Evolutionary conservation across 2,113 vertebrate genomes (phyloP).

Genomic region (Xiphophorus couchianus): DNA sequence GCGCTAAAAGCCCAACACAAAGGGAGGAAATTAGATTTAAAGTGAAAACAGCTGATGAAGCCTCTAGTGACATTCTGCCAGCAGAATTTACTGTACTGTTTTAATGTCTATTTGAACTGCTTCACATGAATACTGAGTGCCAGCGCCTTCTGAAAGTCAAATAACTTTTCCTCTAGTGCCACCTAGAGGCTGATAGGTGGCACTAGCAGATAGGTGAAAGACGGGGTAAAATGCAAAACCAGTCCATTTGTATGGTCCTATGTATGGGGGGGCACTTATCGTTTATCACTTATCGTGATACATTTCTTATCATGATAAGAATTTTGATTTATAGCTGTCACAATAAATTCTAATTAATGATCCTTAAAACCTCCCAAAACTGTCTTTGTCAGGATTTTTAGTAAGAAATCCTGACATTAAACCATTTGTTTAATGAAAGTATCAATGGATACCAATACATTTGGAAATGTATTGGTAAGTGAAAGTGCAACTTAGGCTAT

Average conservation of each 20-base stretch:
- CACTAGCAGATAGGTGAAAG: not conserved
- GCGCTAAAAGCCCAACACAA: not conserved
- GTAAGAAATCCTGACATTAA: no score
- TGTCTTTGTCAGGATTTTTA: no score
- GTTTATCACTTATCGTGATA: no score
- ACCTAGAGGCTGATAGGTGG: not conserved
- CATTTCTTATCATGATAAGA: no score
- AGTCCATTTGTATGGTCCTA: not conserved
- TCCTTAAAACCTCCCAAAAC: no score
- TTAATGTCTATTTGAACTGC: not conserved
- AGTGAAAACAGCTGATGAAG: not conserved
- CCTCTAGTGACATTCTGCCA: not conserved
- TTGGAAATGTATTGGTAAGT: no score
- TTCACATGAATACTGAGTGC: not conserved
- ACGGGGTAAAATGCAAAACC: not conserved
- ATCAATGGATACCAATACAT: no score
- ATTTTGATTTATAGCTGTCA: no score
- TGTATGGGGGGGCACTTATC: not conserved
- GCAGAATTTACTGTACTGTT: no score
- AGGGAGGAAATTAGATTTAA: not conserved
- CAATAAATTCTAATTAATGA: no score
- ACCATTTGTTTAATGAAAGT: no score
- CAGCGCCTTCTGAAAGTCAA: not conserved
- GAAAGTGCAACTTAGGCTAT: no score
- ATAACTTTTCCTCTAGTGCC: slow-evolving; percentile 9